These are phyloP conservation scores for Polyergus mexicanus DNA, from an alignment of 1,140 invertebrate genomes.

Conservation along the genomic window DNA sequence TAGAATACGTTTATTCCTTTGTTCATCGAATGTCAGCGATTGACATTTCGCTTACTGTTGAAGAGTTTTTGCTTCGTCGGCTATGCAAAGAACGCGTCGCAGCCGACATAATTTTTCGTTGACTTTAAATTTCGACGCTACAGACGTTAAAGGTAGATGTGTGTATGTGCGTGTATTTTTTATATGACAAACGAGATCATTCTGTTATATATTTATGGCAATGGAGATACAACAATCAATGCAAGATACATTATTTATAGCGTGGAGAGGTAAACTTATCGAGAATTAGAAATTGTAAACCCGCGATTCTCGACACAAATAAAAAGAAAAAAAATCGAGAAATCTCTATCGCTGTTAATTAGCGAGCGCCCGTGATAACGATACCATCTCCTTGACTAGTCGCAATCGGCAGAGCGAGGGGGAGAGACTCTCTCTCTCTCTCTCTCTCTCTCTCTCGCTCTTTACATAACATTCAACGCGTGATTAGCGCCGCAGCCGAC, in stretches of 20 bases:
- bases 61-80: slow-evolving; percentile 26
- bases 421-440: too few relatives aligned
- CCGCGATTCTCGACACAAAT: not conserved
- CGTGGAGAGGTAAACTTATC: not conserved
- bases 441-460: slow-evolving; percentile 8
- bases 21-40: slow-evolving; percentile 38
- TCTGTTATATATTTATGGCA: not conserved
- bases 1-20: slow-evolving; percentile 43
- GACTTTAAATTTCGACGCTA: slow-evolving; percentile 22
- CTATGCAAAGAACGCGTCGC: not conserved
- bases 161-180: too few relatives aligned
- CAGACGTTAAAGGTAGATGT: not conserved
- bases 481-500: slow-evolving; percentile 88
- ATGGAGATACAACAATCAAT: slow-evolving; percentile 20
- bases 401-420: not conserved
- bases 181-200: not conserved
- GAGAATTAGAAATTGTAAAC: not conserved
- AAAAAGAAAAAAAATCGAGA: not conserved
- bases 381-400: not conserved
- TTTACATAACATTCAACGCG: slow-evolving; percentile 85
- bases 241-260: slow-evolving; percentile 11
- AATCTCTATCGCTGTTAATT: slow-evolving; percentile 11
- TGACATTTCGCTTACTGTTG: slow-evolving; percentile 49
- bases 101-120: slow-evolving; percentile 20
- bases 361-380: not conserved